A percentile compares a stretch with the other conserved stretches of the same genome.
Conservation (phyloP, 2,888 invertebrate species). For the Yponomeuta plumbellus region DNA sequence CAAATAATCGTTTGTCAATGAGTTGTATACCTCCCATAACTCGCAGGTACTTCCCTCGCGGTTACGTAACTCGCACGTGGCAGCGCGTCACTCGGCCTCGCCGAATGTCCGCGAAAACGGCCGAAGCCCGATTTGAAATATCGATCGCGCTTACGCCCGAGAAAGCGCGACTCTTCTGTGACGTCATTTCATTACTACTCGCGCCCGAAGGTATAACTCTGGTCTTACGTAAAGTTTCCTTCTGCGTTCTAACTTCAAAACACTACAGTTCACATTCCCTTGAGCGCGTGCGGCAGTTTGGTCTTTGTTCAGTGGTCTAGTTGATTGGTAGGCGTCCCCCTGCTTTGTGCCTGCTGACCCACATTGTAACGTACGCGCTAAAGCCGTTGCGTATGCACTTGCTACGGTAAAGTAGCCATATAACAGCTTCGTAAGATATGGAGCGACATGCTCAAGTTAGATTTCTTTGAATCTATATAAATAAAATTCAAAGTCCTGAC, state of each 20-base stretch:
- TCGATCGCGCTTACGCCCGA: slow-evolving; percentile 56
- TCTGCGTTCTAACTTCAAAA: not conserved
- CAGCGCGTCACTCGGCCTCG: slow-evolving; percentile 40
- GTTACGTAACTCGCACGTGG: slow-evolving; percentile 71
- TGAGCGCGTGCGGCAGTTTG: not conserved
- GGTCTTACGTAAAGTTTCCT: not conserved
- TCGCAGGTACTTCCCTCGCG: slow-evolving; percentile 13
- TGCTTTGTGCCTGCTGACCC: slow-evolving; percentile 58
- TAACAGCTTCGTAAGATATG: not conserved
- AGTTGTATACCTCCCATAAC: slow-evolving; percentile 39
- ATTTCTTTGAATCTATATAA: not conserved
- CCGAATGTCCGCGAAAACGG: slow-evolving; percentile 38
- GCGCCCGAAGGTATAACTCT: not conserved
- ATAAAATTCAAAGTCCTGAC: no score
- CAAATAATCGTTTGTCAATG: slow-evolving; percentile 63
- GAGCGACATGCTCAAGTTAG: not conserved
- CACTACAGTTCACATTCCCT: not conserved
- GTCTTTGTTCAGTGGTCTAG: not conserved
- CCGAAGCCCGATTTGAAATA: slow-evolving; percentile 47
- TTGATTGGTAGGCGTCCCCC: slow-evolving; percentile 24
- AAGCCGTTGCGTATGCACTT: slow-evolving; percentile 11
- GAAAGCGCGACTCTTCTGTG: slow-evolving; percentile 58
- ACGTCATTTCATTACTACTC: slow-evolving; percentile 44
- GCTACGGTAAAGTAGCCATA: slow-evolving; percentile 9
- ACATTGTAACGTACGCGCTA: slow-evolving; percentile 37